A percentile compares a stretch with the other conserved stretches of the same genome.
phyloP scores from a whole-genome alignment of 2,888 invertebrate genomes.

The Cryptocephalus moraei region DNA sequence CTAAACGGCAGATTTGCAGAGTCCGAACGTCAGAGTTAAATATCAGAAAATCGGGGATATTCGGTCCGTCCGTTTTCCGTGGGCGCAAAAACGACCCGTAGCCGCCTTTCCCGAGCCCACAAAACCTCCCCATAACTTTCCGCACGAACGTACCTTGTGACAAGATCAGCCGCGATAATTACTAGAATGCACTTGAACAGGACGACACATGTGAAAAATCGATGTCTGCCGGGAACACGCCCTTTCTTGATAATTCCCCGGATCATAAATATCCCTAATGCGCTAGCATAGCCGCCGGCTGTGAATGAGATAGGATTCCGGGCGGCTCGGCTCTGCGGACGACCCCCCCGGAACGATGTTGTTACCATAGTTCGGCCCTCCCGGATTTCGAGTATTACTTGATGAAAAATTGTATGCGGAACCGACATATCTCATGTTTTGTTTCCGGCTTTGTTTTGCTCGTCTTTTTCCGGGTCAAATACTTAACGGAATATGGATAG shows the following conservation, averaged over 20 bases:
- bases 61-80: too few species aligned
- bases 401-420: constrained; percentile 1
- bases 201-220: constrained; percentile 36
- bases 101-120: too few species aligned
- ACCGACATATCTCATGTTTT: too few species aligned
- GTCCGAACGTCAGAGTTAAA: too few species aligned
- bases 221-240: constrained; percentile 34
- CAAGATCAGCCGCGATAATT: constrained; percentile 6
- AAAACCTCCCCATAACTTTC: too few species aligned
- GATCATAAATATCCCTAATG: constrained; percentile 38
- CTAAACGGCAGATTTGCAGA: too few species aligned
- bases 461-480: too few species aligned
- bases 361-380: constrained; percentile 1
- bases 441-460: too few species aligned
- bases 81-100: too few species aligned
- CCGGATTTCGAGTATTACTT: constrained; percentile 1
- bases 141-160: not conserved
- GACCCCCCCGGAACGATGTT: constrained; percentile 16
- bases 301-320: constrained; percentile 36
- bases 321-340: constrained; percentile 9
- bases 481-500: too few species aligned
- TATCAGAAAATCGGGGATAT: too few species aligned
- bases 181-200: constrained; percentile 23
- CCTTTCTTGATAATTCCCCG: constrained; percentile 37
- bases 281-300: constrained; percentile 38